phyloP scores from a whole-genome alignment of 2,797 vertebrate genomes.

The Cossypha dichroa region DNA sequence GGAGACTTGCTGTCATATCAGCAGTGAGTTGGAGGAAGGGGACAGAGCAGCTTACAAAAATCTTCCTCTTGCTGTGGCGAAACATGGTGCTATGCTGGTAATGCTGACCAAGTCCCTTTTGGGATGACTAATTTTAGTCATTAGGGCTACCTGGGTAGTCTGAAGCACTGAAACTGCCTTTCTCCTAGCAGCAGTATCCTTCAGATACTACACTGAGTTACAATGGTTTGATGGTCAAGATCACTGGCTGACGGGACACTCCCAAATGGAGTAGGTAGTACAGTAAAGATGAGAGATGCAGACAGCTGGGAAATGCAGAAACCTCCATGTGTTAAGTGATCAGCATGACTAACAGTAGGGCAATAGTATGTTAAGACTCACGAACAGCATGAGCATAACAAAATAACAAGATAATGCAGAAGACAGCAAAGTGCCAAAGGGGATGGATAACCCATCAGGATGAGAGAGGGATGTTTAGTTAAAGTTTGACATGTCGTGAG shows the following conservation, averaged over 20 bases:
- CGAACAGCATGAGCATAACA: not conserved
- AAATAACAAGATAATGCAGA: not conserved
- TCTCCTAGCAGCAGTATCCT: not conserved
- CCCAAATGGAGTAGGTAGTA: not conserved
- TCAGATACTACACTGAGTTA: not conserved
- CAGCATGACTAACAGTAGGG: not conserved
- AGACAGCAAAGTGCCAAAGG: not conserved
- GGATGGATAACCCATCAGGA: not conserved
- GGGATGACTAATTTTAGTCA: not conserved
- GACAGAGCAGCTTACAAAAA: not conserved
- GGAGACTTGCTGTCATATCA: not conserved
- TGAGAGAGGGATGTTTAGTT: not conserved
- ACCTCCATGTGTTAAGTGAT: not conserved
- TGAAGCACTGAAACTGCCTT: not conserved
- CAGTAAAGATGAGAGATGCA: not conserved
- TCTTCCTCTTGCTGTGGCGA: not conserved
- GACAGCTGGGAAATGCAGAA: not conserved
- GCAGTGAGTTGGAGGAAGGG: not conserved
- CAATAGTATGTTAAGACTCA: not conserved
- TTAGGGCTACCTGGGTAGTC: not conserved
- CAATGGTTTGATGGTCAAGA: not conserved
- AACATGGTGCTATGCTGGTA: not conserved
- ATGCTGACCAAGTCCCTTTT: not conserved
- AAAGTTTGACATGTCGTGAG: not conserved
- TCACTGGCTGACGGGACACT: not conserved